A percentile compares a stretch with the other conserved stretches of the same genome.
Evolutionary conservation across 2,888 invertebrate genomes (phyloP).

Genomic region (Drosophila neutralis): DNA sequence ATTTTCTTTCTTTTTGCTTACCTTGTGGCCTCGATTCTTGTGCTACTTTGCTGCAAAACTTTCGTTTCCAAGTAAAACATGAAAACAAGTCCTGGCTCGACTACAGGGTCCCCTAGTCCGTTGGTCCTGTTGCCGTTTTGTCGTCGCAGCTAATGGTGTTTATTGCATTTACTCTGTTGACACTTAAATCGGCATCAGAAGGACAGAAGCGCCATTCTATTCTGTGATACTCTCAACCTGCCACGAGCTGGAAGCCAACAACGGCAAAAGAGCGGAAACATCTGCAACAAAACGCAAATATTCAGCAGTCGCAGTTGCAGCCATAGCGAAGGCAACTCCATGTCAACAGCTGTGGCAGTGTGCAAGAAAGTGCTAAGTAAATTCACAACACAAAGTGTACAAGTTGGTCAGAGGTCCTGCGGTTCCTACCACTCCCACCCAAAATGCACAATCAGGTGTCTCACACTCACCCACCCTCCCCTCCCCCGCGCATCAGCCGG

Average conservation of each 20-base stretch:
- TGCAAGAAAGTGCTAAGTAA: conserved; percentile 75
- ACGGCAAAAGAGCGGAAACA: conserved; percentile 25
- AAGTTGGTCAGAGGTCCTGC: conserved; percentile 36
- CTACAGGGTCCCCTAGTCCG: conserved; percentile 3
- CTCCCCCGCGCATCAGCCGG: background rate
- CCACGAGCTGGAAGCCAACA: background rate
- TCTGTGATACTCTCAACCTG: conserved; percentile 53
- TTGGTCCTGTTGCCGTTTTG: conserved; percentile 8
- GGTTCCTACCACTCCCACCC: conserved; percentile 31
- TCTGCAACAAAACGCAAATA: conserved; percentile 71
- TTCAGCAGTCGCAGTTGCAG: conserved; percentile 43
- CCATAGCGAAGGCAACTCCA: conserved; percentile 15
- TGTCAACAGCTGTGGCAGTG: conserved; percentile 54
- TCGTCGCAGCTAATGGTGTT: conserved; percentile 76
- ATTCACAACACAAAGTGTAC: conserved; percentile 70
- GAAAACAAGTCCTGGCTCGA: conserved; percentile 37
- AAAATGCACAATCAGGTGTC: conserved; percentile 55
- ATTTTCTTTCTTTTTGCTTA: conserved; percentile 24
- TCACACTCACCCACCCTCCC: background rate
- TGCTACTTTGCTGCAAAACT: conserved; percentile 52
- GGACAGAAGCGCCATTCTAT: conserved; percentile 40
- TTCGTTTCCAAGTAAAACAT: conserved; percentile 56
- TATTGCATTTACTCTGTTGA: conserved; percentile 77
- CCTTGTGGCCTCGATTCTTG: conserved; percentile 56
- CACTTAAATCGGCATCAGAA: conserved; percentile 73